Base-by-base conservation (phyloP, 1,140 invertebrate genomes). In the Diploscapter pachys region DNA sequence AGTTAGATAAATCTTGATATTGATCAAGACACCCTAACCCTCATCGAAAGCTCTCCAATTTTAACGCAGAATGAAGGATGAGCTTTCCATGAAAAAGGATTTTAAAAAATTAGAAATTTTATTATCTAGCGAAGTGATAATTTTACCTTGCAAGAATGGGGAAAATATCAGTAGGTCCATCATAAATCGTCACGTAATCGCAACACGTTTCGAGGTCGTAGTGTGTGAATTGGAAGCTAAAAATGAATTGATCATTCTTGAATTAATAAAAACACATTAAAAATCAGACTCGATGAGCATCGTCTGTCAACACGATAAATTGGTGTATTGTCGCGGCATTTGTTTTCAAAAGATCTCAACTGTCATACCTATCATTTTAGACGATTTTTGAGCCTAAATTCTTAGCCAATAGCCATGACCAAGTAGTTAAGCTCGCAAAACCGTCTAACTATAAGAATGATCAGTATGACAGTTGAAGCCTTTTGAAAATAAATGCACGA, bases 101-200 rank as follows among this genome's bases (percentile, higher is more conserved):
- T 59, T 13, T 59, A 9, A 59, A 59, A 59, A 9, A 9, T 59
- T 59, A 9, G 13, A 59, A 59, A 59, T 59, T 59, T 31, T 31
- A 31, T 31, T 31, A 31, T 31, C 31, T 31, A 31, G 31, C 31
- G 31, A 31, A 31, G 31, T 31, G 31, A 31, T 31, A 31, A 31
- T 31, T 31, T 31, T 68, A 68, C 66, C 70, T 71, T 6, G 70
- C 72, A 49, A 74, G 48, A 11, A 74, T 53, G 11, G 72, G 72
- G n/a, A 2, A 54, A 4, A 3, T 48, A 2, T 57, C 48, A 31
- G 73, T 66, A 11, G 64, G 59, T 11, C 76, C 76, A 63, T 78
- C 76, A 13, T 75, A 78, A 63, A 78, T 78, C n/a, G 76, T 75
- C 5, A 78, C 72, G 53, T 51, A 78, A 68, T 78, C 76, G 59